These are phyloP conservation scores for Nipponia nippon DNA, from an alignment of 2,113 vertebrate genomes.

Conservation along the genomic window DNA sequence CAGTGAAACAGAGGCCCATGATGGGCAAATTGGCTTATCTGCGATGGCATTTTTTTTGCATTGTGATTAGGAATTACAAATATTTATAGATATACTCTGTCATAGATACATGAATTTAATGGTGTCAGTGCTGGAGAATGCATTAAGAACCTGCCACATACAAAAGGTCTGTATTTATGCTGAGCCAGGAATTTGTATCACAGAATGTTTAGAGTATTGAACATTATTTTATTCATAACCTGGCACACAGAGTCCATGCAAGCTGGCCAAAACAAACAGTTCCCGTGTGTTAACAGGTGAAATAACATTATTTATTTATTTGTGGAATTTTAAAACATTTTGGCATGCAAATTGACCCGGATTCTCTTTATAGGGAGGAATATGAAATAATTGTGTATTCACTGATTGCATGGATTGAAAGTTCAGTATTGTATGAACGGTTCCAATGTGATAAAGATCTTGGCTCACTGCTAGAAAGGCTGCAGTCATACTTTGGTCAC, in stretches of 20 bases:
- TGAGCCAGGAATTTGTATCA: conserved; percentile 48
- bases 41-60: not conserved
- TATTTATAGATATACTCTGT: not conserved
- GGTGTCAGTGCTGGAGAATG: conserved; percentile 15
- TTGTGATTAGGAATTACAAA: not conserved
- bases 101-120: not conserved
- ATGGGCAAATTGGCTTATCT: not conserved
- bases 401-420: not conserved
- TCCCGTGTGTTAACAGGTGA: conserved; percentile 45
- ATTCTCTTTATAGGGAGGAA: not conserved
- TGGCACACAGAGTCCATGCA: not conserved
- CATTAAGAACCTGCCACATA: conserved; percentile 12
- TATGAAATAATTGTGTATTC: not conserved
- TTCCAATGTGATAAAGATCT: conserved; percentile 42
- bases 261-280: conserved; percentile 30
- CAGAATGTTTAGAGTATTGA: conserved; percentile 30
- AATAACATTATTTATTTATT: conserved; percentile 45
- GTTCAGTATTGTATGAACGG: not conserved
- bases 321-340: not conserved
- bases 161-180: conserved; percentile 15
- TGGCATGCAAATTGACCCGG: not conserved
- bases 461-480: not conserved
- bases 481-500: not conserved
- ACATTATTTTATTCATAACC: conserved; percentile 27
- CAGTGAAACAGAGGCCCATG: not conserved